Base-by-base conservation (phyloP, 2,797 vertebrate species). In the Enteromius anoplus region DNA sequence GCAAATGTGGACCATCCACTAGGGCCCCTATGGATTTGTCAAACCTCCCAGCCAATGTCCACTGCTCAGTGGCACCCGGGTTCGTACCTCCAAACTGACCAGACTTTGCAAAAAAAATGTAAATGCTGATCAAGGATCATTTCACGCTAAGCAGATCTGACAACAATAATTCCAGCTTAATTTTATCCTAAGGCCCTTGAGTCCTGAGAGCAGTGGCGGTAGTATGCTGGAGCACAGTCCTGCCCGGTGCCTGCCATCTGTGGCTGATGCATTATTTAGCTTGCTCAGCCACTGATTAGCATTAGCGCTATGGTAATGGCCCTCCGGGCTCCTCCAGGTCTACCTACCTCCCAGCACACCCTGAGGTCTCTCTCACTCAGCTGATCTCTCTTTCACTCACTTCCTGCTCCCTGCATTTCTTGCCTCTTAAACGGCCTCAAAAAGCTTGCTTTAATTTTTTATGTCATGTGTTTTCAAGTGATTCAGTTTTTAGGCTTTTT, bases 181-280 rank as follows among this genome's bases (percentile, higher is more conserved):
- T 79, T 65, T 60, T 47, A 60, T 84, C 58, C 37, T 23, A 37
- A 45, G 66, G 58, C 76, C 69, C 17, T 23, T 60, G 53, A 70
- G 65, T 47, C 40, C 75, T 14, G 66, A 82, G 70, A 75, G 68
- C 49, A 69, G 62, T 26, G 34, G 60, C n/a, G 29, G 37, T 68
- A 58, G 69, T 66, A 53, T 75, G 37, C 60, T 45, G 6, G n/a
- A 73, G 70, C 40, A 71, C 69, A 93, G 92, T 93, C 91, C 93
- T 92, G 90, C 92, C 90, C 90, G 89, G 90, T 89, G 91, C 51
- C 92, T 92, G 93, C 95, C 95, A 96, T 96, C 95, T 96, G 95
- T 93, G 95, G 89, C 88, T 91, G 90, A 94, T 96, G 94, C 95
- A 96, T 96, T 96, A 96, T 96, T 96, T 96, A 96, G 93, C 69